A percentile compares a stretch with the other conserved stretches of the same genome.
These are phyloP conservation scores for Bombyx mori DNA, from an alignment of 1,140 invertebrate genomes.

Conservation along the genomic window ASM3026992v2 NC_085124.1:637001-637500, in stretches of 20 bases:
- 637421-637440: too few species aligned
- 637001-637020: constrained; percentile 46
- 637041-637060: constrained; percentile 10
- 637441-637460: too few species aligned
- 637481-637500: too few species aligned
- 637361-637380: too few species aligned
- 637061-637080: constrained; percentile 8
- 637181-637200: constrained; percentile 51
- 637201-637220: constrained; percentile 50
- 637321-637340: too few species aligned
- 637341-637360: too few species aligned
- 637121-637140: constrained; percentile 22
- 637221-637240: constrained; percentile 46
- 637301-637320: too few species aligned
- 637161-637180: constrained; percentile 33
- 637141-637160: constrained; percentile 29
- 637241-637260: constrained; percentile 38
- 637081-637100: constrained; percentile 12
- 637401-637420: too few species aligned
- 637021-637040: constrained; percentile 21
- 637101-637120: constrained; percentile 5
- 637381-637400: too few species aligned
- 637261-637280: constrained; percentile 31
- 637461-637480: too few species aligned
- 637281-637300: neutral